These are phyloP conservation scores for Akabosia matsudoensis DNA, from an alignment of 1,140 invertebrate genomes.

Conservation along the genomic window DNA sequence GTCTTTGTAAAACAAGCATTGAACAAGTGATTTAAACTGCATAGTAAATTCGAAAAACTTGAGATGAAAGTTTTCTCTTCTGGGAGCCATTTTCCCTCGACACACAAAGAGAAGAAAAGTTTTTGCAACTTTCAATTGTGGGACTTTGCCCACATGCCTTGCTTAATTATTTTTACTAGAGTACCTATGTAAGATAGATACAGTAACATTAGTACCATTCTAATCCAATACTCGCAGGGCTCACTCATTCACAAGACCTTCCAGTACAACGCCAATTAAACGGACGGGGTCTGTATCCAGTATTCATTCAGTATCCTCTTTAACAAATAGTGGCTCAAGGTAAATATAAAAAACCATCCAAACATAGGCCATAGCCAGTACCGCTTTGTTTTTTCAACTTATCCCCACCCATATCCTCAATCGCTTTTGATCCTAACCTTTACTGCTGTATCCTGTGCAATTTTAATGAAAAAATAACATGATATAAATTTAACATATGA, in stretches of 20 bases:
- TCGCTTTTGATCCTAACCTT: background rate
- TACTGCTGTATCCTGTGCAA: background rate
- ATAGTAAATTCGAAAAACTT: too few species aligned
- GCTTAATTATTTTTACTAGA: background rate
- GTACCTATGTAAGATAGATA: background rate
- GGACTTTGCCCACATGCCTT: too few species aligned
- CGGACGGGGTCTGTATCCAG: conserved; percentile 67
- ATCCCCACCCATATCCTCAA: background rate
- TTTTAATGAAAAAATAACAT: background rate
- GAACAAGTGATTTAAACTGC: too few species aligned
- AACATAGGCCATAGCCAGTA: background rate
- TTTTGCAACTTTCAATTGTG: too few species aligned
- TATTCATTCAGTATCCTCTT: conserved; percentile 65
- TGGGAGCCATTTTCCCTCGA: too few species aligned
- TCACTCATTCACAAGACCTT: conserved; percentile 43
- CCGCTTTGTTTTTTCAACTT: background rate
- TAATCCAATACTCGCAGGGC: conserved; percentile 33
- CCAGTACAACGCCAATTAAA: conserved; percentile 63
- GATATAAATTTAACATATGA: background rate
- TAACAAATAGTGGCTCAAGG: conserved; percentile 72
- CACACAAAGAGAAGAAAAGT: too few species aligned
- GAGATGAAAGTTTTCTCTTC: too few species aligned
- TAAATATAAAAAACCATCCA: conserved; percentile 54
- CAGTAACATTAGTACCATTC: background rate
- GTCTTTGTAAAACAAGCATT: too few species aligned